Evolutionary conservation across 1,140 invertebrate species (phyloP), one percentile per base, ranked within the genome.

Genomic region (Leptoteleia sp.): DNA sequence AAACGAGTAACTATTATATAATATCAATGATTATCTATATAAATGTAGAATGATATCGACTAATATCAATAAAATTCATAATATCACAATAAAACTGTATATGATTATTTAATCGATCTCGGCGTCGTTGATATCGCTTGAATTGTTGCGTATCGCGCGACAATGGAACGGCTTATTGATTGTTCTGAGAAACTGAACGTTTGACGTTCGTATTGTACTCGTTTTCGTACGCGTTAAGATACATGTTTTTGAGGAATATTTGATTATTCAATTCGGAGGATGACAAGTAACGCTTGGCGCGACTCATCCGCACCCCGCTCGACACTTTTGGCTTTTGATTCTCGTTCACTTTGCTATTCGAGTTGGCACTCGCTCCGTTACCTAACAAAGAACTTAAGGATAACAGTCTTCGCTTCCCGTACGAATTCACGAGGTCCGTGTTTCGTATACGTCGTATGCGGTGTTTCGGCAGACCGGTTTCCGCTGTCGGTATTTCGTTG

Each of bases 11-110:
- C 86, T 88, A 84, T 87, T 83, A 76, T 83, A 83, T 87, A 82
- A 87, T 86, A 82, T 88, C 82, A 88, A 88, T 87, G 87, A 81
- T 88, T 84, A 84, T 85, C 85, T 88, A 87, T 80, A 64, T 76
- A 76, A 80, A 88, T 88, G 84, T 82, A 76, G 82, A 86, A 87
- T 86, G 84, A 82, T 88, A 87, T 88, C 83, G 79, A 81, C 87
- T 86, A 87, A 88, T 83, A 85, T 80, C 85, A 86, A 85, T 86
- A 86, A 89, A 88, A 86, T 87, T 84, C 85, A 84, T 88, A 85
- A 85, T 89, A 89, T 89, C 88, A 89, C 88, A 89, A 88, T 86
- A 87, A 84, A 81, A 80, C 72, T 76, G 78, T 80, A 80, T 80
- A 80, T 76, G 71, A 85, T 85, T 81, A 82, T 84, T 84, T 82